phyloP scores from a whole-genome alignment of 2,888 invertebrate genomes.

The Melitaea athalia region DNA sequence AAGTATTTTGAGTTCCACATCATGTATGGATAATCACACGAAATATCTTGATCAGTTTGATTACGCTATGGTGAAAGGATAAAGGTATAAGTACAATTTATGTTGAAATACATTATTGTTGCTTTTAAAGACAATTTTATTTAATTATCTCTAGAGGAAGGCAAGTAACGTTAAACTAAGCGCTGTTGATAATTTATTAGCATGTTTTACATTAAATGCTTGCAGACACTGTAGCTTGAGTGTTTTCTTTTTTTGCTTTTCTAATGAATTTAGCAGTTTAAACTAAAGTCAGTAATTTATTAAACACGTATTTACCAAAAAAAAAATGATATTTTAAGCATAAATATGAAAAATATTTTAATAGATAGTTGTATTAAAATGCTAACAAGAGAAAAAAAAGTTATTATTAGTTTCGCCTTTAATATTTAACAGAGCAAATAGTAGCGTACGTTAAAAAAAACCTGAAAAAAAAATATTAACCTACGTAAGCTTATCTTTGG shows the following conservation, averaged over 20 bases:
- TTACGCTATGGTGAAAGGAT: slow-evolving; percentile 16
- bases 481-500: background rate
- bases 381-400: no score
- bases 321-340: background rate
- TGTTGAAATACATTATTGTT: background rate
- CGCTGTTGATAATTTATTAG: slow-evolving; percentile 3
- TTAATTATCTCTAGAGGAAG: slow-evolving; percentile 1
- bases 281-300: background rate
- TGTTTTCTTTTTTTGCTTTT: background rate
- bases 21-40: slow-evolving; percentile 35
- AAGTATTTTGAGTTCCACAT: slow-evolving; percentile 61
- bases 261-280: background rate
- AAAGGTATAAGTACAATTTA: slow-evolving; percentile 7
- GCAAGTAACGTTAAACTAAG: slow-evolving; percentile 2
- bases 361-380: no score
- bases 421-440: background rate
- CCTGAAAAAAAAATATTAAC: background rate
- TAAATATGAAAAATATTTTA: background rate
- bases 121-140: background rate
- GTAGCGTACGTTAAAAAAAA: background rate
- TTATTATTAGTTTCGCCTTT: background rate
- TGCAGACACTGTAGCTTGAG: background rate
- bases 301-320: background rate
- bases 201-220: slow-evolving; percentile 9
- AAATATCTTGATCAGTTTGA: slow-evolving; percentile 27